Evolutionary conservation across 2,797 vertebrate species (phyloP).

Genomic region (Craterocephalus amniculus): DNA sequence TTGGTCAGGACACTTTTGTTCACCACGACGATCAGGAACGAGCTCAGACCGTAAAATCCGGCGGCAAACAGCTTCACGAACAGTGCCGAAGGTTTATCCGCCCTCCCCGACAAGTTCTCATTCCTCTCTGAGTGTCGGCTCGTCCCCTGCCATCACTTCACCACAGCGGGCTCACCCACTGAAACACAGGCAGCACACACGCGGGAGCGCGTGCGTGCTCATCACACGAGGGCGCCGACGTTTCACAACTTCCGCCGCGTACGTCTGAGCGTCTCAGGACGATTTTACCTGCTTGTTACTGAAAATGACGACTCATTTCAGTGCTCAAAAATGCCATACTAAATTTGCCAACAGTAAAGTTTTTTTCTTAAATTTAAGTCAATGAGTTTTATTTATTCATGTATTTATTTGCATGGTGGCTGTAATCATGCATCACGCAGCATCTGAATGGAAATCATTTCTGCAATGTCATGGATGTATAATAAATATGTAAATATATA

Average conservation of each 20-base stretch:
- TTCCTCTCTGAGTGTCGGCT: conserved; percentile 58
- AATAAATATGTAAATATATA: too few species aligned
- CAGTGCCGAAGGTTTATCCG: conserved; percentile 87
- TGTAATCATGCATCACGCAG: too few species aligned
- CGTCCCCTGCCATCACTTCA: conserved; percentile 57
- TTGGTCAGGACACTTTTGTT: conserved; percentile 95
- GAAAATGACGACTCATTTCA: background rate
- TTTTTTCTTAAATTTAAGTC: too few species aligned
- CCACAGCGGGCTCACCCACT: background rate
- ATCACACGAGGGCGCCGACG: conserved; percentile 71
- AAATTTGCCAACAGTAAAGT: too few species aligned
- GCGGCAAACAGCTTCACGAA: conserved; percentile 90
- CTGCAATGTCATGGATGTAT: too few species aligned
- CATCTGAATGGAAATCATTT: too few species aligned
- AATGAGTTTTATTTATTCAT: too few species aligned
- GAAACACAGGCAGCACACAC: background rate
- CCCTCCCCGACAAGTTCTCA: conserved; percentile 86
- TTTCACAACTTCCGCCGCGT: conserved; percentile 80
- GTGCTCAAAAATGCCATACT: too few species aligned
- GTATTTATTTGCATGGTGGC: too few species aligned
- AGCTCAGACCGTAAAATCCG: conserved; percentile 92
- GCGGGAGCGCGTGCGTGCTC: background rate
- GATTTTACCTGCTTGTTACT: background rate
- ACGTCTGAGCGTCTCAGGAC: background rate
- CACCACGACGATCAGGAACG: conserved; percentile 93